phyloP scores from a whole-genome alignment of 2,797 vertebrate species.

The Parauchenoglanis ngamensis region DNA sequence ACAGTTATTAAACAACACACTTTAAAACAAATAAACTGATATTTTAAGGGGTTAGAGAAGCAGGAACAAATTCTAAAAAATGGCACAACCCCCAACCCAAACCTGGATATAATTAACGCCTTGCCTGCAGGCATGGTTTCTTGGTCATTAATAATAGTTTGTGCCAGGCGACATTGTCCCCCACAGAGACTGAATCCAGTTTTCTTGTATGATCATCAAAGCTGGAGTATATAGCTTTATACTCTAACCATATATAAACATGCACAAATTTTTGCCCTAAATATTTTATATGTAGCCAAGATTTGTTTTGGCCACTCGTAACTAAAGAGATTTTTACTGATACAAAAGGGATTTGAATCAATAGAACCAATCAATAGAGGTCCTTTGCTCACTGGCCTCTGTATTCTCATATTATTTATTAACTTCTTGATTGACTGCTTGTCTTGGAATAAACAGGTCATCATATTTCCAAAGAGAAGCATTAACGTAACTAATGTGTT shows the following conservation, averaged over 20 bases:
- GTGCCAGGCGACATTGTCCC: slow-evolving; percentile 73
- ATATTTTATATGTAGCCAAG: slow-evolving; percentile 12
- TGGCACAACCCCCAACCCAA: slow-evolving; percentile 62
- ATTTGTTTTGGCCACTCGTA: slow-evolving; percentile 57
- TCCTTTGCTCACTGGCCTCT: slow-evolving; percentile 64
- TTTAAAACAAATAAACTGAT: not conserved
- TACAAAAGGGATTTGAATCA: slow-evolving; percentile 68
- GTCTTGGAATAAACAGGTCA: slow-evolving; percentile 59
- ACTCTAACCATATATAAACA: not conserved
- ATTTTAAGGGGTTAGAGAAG: slow-evolving; percentile 23
- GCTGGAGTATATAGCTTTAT: slow-evolving; percentile 60
- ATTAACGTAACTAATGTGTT: slow-evolving; percentile 25
- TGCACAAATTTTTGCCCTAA: not conserved
- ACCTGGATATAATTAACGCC: slow-evolving; percentile 77
- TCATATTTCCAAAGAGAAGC: slow-evolving; percentile 49
- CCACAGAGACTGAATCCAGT: slow-evolving; percentile 70
- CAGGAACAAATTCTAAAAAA: slow-evolving; percentile 58
- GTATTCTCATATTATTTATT: slow-evolving; percentile 78
- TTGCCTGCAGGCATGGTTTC: slow-evolving; percentile 76
- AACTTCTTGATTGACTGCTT: slow-evolving; percentile 73
- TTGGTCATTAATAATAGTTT: slow-evolving; percentile 79
- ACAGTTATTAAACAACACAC: not conserved
- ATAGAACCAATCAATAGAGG: slow-evolving; percentile 71
- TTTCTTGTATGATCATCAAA: slow-evolving; percentile 68
- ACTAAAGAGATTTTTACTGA: slow-evolving; percentile 63